Percentiles rank a stretch among this genome's conserved stretches.
Evolutionary conservation across 2,113 vertebrate genomes (phyloP).

Genomic region (Miniopterus natalensis): DNA sequence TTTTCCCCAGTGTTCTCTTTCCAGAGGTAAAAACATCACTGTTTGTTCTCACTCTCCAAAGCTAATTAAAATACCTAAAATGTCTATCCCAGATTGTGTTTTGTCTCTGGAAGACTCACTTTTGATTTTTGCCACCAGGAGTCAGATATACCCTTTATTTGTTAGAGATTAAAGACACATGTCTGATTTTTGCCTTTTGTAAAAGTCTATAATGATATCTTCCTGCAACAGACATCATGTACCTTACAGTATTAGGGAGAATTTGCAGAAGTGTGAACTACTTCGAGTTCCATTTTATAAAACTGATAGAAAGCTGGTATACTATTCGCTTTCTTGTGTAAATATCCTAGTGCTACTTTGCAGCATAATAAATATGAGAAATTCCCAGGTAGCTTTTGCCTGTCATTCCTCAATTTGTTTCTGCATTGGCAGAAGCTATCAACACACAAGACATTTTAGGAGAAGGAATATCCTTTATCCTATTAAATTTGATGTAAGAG

Average conservation of each 20-base stretch:
- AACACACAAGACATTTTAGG: not conserved
- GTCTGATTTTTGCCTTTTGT: conserved; percentile 16
- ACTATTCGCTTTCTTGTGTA: not conserved
- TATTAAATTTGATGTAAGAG: not conserved
- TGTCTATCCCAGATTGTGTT: not conserved
- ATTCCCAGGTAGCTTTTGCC: not conserved
- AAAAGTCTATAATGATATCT: not conserved
- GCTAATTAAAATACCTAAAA: conserved; percentile 5
- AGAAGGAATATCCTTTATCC: not conserved
- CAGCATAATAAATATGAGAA: not conserved
- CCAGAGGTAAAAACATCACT: not conserved
- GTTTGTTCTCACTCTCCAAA: not conserved
- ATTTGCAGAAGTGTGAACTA: not conserved
- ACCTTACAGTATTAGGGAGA: not conserved
- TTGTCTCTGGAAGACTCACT: not conserved
- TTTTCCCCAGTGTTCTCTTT: not conserved
- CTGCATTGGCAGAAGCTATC: not conserved
- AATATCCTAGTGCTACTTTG: not conserved
- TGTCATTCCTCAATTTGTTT: not conserved
- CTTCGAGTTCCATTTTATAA: not conserved
- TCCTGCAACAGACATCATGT: not conserved
- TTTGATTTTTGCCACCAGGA: conserved; percentile 34
- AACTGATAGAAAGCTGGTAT: not conserved
- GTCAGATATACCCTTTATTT: conserved; percentile 13
- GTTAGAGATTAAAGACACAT: conserved; percentile 36